Evolutionary conservation across 2,113 vertebrate genomes (phyloP), one percentile per base, ranked within the genome.

Genomic region (Salvelinus fontinalis): DNA sequence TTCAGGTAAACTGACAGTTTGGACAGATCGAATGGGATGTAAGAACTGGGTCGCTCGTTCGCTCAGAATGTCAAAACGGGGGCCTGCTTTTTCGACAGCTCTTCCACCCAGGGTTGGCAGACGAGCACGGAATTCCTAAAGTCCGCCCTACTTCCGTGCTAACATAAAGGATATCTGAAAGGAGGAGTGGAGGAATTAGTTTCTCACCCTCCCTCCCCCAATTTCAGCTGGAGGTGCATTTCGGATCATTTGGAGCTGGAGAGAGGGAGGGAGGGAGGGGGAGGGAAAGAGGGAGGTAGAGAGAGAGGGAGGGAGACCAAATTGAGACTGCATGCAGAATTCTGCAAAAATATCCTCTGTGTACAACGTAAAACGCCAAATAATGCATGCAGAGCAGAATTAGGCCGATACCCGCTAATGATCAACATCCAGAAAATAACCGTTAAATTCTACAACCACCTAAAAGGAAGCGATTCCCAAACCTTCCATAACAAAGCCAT

Each of bases 11-110:
- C 76, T 86, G 84, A 75, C 87, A 84, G 81, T 68, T 80, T 34
- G 79, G 81, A 83, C 82, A 86, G 82, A 83, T 79, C 79, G 75
- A 87, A 90, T 77, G 65, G 80, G 81, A 73, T 74, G 68, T 71
- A 64, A 76, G 31, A 68, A 68, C 67, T 5, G 59, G 14, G n/a
- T 4, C 18, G 59, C 14, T 16, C 13, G 13, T 51, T 60, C 57
- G 1, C 12, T 14, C 51, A 4, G 54, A 5, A 20, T 20, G 54
- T 62, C 0, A 14, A 54, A 18, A 1, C 5, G 16, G 14, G 51
- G 14, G 8, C 59, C 7, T 62, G 2, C 8, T 62, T 62, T 85
- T 85, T 77, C 83, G 73, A 75, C 75, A 66, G 79, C 71, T 88
- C 57, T 80, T 76, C 73, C 78, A 1, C 0, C 20, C 78, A 77